A percentile compares a stretch with the other conserved stretches of the same genome.
Conservation (phyloP, 2,797 vertebrate species). For the Falco peregrinus region DNA sequence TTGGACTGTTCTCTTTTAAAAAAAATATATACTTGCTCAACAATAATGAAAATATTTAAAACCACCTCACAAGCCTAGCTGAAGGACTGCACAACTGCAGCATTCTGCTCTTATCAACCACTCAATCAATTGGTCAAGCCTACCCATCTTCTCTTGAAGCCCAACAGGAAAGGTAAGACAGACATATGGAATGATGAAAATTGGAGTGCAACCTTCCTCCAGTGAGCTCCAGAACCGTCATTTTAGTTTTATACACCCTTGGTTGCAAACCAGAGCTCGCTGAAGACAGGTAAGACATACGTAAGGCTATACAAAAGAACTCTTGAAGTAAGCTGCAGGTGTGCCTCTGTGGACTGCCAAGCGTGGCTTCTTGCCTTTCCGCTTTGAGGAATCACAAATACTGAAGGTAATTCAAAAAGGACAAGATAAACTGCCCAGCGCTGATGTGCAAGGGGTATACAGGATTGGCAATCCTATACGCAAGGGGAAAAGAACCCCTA, state of each 20-base stretch:
- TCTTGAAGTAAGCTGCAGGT: accelerated
- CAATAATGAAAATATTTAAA: not conserved
- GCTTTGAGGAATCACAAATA: not conserved
- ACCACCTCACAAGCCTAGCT: not conserved
- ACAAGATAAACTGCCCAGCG: not conserved
- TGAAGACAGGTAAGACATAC: not conserved
- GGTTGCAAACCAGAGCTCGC: not conserved
- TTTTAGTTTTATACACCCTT: not conserved
- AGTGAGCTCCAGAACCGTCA: not conserved
- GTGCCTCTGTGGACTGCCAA: not conserved
- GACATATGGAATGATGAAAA: not conserved
- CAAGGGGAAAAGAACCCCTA: not conserved
- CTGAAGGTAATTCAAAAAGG: not conserved
- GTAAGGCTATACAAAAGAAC: not conserved
- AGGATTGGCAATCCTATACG: not conserved
- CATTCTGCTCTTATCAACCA: not conserved
- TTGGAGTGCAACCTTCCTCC: not conserved
- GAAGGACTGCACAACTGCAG: not conserved
- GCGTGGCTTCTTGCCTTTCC: not conserved
- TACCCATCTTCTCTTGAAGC: not conserved
- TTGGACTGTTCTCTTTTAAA: not conserved
- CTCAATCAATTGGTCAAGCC: not conserved
- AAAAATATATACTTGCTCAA: not conserved
- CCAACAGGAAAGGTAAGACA: not conserved
- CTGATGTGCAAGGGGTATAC: not conserved